Percentiles rank a stretch among this genome's conserved stretches.
These are phyloP conservation scores for Lepidostoma basale DNA, from an alignment of 1,140 invertebrate genomes.

Conservation along the genomic window DNA sequence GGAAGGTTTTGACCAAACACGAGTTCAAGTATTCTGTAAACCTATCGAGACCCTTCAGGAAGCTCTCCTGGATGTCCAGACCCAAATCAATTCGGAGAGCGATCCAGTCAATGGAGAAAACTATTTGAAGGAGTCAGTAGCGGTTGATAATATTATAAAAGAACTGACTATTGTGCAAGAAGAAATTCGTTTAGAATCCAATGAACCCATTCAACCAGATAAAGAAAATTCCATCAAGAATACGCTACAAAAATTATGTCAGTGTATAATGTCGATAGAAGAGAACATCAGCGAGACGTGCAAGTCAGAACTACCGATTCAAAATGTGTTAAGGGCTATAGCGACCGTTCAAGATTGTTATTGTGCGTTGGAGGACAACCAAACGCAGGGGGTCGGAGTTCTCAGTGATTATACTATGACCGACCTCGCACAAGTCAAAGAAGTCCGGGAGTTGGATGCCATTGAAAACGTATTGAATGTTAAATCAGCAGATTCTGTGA, in stretches of 20 bases:
- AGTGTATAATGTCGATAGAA: background rate
- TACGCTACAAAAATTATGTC: background rate
- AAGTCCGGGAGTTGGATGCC: background rate
- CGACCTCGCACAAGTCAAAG: background rate
- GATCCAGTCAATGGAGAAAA: background rate
- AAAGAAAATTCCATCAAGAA: background rate
- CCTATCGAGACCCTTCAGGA: background rate
- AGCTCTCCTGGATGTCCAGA: background rate
- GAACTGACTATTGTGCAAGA: background rate
- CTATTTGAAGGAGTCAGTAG: background rate
- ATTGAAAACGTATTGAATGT: background rate
- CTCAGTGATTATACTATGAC: background rate
- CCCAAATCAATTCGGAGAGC: background rate
- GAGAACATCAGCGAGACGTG: background rate
- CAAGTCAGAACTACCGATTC: background rate
- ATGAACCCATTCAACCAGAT: background rate
- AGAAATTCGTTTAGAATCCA: background rate
- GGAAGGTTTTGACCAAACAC: background rate
- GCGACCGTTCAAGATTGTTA: conserved; percentile 5
- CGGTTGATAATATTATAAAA: background rate
- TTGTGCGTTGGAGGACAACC: conserved; percentile 8
- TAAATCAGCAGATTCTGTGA: background rate
- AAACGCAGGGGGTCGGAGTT: background rate
- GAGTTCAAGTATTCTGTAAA: background rate
- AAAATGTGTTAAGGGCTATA: conserved; percentile 1